Conservation (phyloP, 53 echinoderm and acorn worm species). For the Stichopus horrens region DNA sequence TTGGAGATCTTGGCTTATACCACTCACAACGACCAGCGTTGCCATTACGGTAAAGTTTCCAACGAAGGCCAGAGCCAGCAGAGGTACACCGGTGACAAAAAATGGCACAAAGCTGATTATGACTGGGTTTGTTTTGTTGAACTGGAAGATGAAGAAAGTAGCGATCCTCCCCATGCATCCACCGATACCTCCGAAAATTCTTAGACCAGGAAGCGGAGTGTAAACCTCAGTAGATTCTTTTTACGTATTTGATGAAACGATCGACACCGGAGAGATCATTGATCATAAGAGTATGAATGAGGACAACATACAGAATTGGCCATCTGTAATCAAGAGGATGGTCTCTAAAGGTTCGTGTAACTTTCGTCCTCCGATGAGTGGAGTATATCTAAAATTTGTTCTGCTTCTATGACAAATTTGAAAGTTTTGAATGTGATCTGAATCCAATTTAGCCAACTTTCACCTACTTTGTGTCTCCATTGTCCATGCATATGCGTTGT, state of each 20-base stretch:
- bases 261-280: too few relatives aligned
- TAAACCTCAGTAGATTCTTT: too few relatives aligned
- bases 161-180: not conserved
- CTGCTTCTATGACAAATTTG: too few relatives aligned
- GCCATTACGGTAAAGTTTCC: not conserved
- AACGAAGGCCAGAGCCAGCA: not conserved
- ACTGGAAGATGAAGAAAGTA: not conserved
- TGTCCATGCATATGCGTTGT: too few relatives aligned
- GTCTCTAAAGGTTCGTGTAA: slow-evolving; percentile 73
- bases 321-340: slow-evolving; percentile 75
- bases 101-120: not conserved
- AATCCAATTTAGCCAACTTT: too few relatives aligned
- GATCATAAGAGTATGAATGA: not conserved
- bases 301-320: slow-evolving; percentile 58
- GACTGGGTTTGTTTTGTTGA: not conserved
- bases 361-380: not conserved
- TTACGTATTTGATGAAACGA: too few relatives aligned
- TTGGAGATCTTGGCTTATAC: not conserved
- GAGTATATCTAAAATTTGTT: not conserved
- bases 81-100: not conserved
- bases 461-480: too few relatives aligned
- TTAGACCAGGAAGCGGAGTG: too few relatives aligned
- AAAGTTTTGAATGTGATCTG: too few relatives aligned
- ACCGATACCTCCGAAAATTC: not conserved
- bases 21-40: not conserved